Base-by-base conservation (phyloP, 2,888 invertebrate species). In the Rhorus exstirpatorius region DNA sequence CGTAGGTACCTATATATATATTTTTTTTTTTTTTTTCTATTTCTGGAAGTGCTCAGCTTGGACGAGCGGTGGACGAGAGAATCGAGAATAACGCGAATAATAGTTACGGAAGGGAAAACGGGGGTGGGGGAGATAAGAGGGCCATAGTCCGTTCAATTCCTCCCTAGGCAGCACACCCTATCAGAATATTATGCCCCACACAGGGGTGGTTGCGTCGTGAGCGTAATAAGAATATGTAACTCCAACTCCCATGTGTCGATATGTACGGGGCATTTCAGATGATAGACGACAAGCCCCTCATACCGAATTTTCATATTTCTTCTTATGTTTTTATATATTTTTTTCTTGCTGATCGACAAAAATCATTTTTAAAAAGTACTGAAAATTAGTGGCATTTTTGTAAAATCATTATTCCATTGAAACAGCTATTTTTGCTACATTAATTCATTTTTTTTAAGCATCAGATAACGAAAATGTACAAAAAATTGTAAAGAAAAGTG, bases 11-110 rank as follows among this genome's bases (percentile, higher is more conserved):
- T 75, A n/a, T n/a, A n/a, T n/a, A n/a, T n/a, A n/a, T n/a, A n/a
- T 55, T 55, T 55, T 75, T 35, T 8, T 8, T 14, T 10, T 46
- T 44, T 38, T n/a, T 26, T 14, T 60, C 81, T 77, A 77, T 81
- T 72, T 77, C 77, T 35, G 67, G 41, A 24, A 41, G 51, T 72
- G n/a, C 51, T 72, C 67, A 72, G 35, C 38, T 53, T 24, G 49
- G 51, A 38, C 55, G 26, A 14, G 12, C 12, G 6, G 17, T 51
- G 38, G 61, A 26, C 63, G 41, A 51, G 19, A 70, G 53, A 38
- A 19, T 17, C 17, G 38, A 63, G 26, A 63, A 74, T 74, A 61
- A 61, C 21, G 35, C 14, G 49, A 49, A 46, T n/a, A 17, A 31
- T 21, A 26, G 55, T 63, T 21, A 38, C 17, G 10, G 49, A 38